phyloP scores from a whole-genome alignment of 2,113 vertebrate genomes.

The Actenoides hombroni region DNA sequence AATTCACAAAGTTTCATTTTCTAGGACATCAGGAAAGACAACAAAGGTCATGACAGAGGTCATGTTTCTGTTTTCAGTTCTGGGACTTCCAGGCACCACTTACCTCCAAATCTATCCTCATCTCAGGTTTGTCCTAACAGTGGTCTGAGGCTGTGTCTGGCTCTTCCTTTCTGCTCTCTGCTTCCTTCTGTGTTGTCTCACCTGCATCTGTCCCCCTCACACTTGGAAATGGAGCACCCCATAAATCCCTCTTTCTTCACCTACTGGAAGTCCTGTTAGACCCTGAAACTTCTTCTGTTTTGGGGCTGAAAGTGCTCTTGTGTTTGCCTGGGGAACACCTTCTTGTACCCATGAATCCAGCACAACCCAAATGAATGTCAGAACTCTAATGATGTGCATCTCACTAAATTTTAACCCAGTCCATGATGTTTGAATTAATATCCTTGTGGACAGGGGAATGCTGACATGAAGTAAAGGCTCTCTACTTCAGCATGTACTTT shows the following conservation, averaged over 20 bases:
- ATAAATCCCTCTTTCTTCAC: not conserved
- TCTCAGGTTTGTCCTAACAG: not conserved
- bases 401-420: not conserved
- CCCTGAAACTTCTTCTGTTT: not conserved
- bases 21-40: not conserved
- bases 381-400: not conserved
- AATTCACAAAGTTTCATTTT: not conserved
- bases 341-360: not conserved
- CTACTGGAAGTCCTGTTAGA: not conserved
- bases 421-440: not conserved
- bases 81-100: not conserved
- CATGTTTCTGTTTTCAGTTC: not conserved
- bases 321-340: not conserved
- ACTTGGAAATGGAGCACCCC: not conserved
- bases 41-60: not conserved
- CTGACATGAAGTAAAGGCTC: not conserved
- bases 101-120: not conserved
- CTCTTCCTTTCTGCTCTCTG: not conserved
- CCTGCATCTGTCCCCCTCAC: rapidly evolving
- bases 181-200: not conserved
- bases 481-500: not conserved
- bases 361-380: not conserved
- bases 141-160: not conserved
- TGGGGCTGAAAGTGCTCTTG: not conserved
- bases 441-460: not conserved